These are phyloP conservation scores for Porites lutea DNA, from an alignment of 64 coral and sea anemone genomes.

Conservation along the genomic window DNA sequence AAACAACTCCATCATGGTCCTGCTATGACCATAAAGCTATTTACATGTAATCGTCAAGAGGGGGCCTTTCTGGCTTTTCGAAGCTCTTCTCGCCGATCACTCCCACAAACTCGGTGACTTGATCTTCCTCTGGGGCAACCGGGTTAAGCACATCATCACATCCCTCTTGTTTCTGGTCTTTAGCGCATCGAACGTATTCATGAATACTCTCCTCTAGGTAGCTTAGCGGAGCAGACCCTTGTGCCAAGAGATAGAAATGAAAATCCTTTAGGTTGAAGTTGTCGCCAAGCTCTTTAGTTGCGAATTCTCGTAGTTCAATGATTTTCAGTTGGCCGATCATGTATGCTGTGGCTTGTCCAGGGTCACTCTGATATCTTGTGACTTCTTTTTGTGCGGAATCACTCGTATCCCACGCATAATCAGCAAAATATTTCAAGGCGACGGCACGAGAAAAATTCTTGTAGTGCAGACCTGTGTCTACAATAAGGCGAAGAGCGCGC, in stretches of 20 bases:
- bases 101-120: background rate
- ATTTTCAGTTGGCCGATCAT: slow-evolving; percentile 77
- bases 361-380: slow-evolving; percentile 65
- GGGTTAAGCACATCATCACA: slow-evolving; percentile 58
- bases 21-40: too few species aligned
- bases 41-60: slow-evolving; percentile 30
- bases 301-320: slow-evolving; percentile 56
- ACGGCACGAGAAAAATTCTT: slow-evolving; percentile 45
- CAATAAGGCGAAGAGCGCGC: slow-evolving; percentile 68
- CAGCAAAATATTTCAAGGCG: slow-evolving; percentile 32
- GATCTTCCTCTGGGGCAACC: slow-evolving; percentile 2
- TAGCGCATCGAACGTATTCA: slow-evolving; percentile 51
- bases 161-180: slow-evolving; percentile 30
- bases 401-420: slow-evolving; percentile 63
- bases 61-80: slow-evolving; percentile 13
- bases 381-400: slow-evolving; percentile 61
- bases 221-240: slow-evolving; percentile 73
- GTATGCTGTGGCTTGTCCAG: slow-evolving; percentile 70
- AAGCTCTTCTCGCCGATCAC: slow-evolving; percentile 34
- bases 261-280: slow-evolving; percentile 66
- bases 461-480: slow-evolving; percentile 71
- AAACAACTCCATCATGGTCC: too few species aligned
- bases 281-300: slow-evolving; percentile 31
- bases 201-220: slow-evolving; percentile 60
- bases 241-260: slow-evolving; percentile 64